Percentiles rank a stretch among this genome's conserved stretches.
These are phyloP conservation scores for Hermodice carunculata DNA, from an alignment of 2,888 invertebrate genomes.

Conservation along the genomic window DNA sequence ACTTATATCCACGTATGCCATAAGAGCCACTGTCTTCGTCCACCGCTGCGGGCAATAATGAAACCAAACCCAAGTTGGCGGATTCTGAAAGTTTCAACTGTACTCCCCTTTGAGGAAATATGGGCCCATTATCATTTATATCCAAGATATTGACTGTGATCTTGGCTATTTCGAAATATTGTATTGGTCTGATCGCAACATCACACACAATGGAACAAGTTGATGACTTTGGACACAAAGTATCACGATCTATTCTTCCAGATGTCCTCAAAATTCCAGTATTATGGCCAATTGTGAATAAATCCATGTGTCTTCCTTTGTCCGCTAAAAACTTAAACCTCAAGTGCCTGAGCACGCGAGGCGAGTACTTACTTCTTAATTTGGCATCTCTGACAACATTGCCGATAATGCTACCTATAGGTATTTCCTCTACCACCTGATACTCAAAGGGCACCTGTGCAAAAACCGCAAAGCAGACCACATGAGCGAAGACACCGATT, in stretches of 20 bases:
- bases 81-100: slow-evolving; percentile 17
- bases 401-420: too few relatives aligned
- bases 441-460: too few relatives aligned
- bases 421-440: too few relatives aligned
- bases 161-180: slow-evolving; percentile 28
- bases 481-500: too few relatives aligned
- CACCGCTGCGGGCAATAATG: slow-evolving; percentile 29
- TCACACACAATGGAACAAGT: slow-evolving; percentile 1
- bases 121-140: slow-evolving; percentile 32
- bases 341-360: too few relatives aligned
- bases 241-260: slow-evolving; percentile 6
- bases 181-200: slow-evolving; percentile 3
- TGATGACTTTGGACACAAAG: not conserved
- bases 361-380: too few relatives aligned
- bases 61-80: slow-evolving; percentile 7
- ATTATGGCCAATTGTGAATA: slow-evolving; percentile 5
- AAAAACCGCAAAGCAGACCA: too few relatives aligned
- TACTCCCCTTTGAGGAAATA: slow-evolving; percentile 12
- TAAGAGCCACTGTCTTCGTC: slow-evolving; percentile 29
- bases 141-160: slow-evolving; percentile 23
- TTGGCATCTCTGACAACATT: too few relatives aligned
- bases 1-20: slow-evolving; percentile 23
- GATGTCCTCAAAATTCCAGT: slow-evolving; percentile 5
- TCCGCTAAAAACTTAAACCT: too few relatives aligned
- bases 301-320: too few relatives aligned